These are phyloP conservation scores for Oceanites oceanicus DNA, from an alignment of 2,113 vertebrate genomes.

Conservation along the genomic window DNA sequence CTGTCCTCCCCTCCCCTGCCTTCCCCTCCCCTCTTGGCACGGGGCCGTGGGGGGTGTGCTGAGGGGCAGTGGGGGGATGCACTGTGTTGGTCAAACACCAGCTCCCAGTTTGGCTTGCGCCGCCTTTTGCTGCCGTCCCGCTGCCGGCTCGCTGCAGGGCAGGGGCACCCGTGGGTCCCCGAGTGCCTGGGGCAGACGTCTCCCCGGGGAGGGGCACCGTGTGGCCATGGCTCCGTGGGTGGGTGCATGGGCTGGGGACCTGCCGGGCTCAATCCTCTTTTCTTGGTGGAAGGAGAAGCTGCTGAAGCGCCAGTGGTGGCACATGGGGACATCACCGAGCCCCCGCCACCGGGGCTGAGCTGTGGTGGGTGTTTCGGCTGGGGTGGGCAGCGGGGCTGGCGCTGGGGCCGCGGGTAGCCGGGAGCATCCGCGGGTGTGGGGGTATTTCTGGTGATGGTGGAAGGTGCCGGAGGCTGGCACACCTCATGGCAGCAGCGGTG, in stretches of 20 bases:
- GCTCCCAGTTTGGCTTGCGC: neutral
- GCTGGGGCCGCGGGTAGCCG: fast-evolving
- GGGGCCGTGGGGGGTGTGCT: neutral
- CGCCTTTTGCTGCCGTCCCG: neutral
- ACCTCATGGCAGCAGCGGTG: neutral
- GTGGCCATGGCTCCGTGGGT: neutral
- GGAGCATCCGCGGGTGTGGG: fast-evolving
- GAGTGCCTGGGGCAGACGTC: neutral
- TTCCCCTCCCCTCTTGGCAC: neutral
- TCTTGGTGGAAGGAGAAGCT: neutral
- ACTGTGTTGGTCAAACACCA: neutral
- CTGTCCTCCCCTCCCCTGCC: too few species aligned
- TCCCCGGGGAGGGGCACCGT: fast-evolving
- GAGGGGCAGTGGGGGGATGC: too few species aligned
- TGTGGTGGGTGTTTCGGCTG: neutral
- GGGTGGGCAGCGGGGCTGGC: neutral
- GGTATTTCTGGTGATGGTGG: neutral
- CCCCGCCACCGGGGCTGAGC: too few species aligned
- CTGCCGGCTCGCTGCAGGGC: neutral
- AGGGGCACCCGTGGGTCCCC: fast-evolving
- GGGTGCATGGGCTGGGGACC: neutral
- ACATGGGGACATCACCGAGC: fast-evolving
- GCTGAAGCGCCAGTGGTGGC: fast-evolving
- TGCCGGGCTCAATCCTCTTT: fast-evolving
- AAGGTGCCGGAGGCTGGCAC: neutral